Evolutionary conservation across 2,113 vertebrate genomes (phyloP).

Genomic region (Carlito syrichta): DNA sequence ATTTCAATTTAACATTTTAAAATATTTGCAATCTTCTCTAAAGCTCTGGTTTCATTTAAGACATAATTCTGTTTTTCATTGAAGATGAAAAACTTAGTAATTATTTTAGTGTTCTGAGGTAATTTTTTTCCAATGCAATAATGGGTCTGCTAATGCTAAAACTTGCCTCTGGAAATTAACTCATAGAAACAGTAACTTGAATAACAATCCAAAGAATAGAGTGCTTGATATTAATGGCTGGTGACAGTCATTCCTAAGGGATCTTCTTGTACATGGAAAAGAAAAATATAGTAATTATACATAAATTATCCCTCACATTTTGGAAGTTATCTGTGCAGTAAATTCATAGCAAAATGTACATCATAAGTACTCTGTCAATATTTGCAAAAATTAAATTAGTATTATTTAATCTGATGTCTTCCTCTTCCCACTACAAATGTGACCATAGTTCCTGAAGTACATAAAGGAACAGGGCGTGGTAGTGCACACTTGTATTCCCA

Average conservation of each 20-base stretch:
- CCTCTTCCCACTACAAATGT: rapidly evolving
- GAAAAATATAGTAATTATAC: background rate
- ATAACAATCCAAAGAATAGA: background rate
- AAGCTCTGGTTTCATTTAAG: background rate
- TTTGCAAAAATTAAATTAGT: background rate
- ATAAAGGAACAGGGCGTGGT: too few species aligned
- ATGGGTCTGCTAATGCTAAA: background rate
- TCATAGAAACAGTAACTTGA: background rate
- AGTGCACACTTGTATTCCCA: too few species aligned
- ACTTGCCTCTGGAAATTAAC: background rate
- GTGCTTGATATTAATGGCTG: background rate
- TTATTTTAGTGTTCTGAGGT: background rate
- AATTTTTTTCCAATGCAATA: background rate
- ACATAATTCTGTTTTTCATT: background rate
- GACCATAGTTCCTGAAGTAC: background rate
- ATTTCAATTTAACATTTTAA: slow-evolving; percentile 34
- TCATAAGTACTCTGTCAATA: background rate
- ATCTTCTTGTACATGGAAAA: background rate
- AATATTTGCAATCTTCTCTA: background rate
- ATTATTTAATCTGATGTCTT: background rate
- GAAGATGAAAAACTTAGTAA: background rate
- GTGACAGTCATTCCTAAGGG: background rate
- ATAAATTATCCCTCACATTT: background rate
- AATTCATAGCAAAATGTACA: background rate
- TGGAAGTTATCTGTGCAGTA: background rate